A percentile compares a stretch with the other conserved stretches of the same genome.
phyloP scores from a whole-genome alignment of 37 sponge, comb jelly and placozoan species.

The Crambe crambe region DNA sequence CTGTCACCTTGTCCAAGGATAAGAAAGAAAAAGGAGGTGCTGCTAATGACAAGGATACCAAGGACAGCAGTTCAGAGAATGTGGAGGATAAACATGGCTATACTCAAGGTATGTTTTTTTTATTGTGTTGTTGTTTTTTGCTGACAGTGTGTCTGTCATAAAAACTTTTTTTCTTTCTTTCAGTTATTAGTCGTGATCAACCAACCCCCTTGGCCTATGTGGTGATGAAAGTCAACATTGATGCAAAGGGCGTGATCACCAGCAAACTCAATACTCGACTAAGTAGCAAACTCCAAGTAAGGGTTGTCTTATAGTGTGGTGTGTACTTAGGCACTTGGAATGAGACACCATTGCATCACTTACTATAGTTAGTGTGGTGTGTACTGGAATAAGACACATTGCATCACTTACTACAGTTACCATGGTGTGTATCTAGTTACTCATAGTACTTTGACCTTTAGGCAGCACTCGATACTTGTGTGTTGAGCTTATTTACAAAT shows the following conservation, averaged over 20 bases:
- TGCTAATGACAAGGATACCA: neutral
- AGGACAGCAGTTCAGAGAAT: neutral
- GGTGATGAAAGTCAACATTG: conserved; percentile 34
- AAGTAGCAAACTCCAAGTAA: neutral
- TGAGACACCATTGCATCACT: too few relatives aligned
- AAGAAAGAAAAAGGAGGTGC: neutral
- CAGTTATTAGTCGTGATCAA: conserved; percentile 35
- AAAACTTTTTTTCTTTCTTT: neutral
- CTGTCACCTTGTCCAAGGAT: neutral
- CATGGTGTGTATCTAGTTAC: too few relatives aligned
- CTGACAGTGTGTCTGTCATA: neutral
- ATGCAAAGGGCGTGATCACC: conserved; percentile 10
- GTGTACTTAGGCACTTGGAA: neutral
- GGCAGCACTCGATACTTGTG: too few relatives aligned
- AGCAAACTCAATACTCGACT: conserved; percentile 33
- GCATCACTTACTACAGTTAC: too few relatives aligned
- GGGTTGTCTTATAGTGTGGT: neutral
- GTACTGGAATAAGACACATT: too few relatives aligned
- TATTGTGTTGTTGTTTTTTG: neutral
- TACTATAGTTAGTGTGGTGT: too few relatives aligned
- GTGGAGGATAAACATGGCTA: neutral
- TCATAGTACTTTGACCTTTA: too few relatives aligned
- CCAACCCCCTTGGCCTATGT: conserved; percentile 40
- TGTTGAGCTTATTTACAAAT: too few relatives aligned
- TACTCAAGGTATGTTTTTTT: neutral